Evolutionary conservation across 2,113 vertebrate genomes (phyloP).

Genomic region (Strigops habroptila): DNA sequence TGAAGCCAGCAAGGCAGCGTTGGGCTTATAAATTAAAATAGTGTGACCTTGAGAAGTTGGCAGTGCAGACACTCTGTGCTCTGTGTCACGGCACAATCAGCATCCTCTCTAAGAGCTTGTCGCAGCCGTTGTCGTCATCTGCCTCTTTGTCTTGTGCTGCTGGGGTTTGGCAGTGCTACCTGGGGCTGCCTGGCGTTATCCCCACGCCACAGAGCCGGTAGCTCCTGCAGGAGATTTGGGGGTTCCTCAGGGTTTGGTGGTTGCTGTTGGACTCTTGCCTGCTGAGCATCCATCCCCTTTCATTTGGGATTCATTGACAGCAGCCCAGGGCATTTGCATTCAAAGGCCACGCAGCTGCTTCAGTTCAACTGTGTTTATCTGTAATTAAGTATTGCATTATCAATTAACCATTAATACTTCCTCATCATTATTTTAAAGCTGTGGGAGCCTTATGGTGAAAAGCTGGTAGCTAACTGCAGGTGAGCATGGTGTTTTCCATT

Average conservation of each 20-base stretch:
- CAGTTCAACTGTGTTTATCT: not conserved
- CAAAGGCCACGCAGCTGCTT: not conserved
- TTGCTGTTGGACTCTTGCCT: not conserved
- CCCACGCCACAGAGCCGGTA: accelerated
- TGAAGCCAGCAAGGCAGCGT: not conserved
- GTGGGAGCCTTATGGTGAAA: not conserved
- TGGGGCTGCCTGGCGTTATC: not conserved
- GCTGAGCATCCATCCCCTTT: not conserved
- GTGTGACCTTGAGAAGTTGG: not conserved
- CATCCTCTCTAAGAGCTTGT: not conserved
- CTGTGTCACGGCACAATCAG: accelerated
- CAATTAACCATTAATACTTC: conserved; percentile 25
- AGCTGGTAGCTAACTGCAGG: not conserved
- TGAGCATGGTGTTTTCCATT: not conserved
- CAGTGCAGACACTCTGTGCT: accelerated
- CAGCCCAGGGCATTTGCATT: not conserved
- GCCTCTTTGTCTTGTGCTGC: not conserved
- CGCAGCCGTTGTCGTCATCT: not conserved
- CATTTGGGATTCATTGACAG: not conserved
- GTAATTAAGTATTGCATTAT: conserved; percentile 40
- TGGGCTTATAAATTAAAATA: not conserved
- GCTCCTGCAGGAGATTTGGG: not conserved
- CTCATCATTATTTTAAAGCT: not conserved
- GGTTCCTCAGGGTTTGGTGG: not conserved
- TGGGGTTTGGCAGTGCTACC: not conserved